Evolutionary conservation across 2,797 vertebrate species (phyloP), one percentile per base, ranked within the genome.

Genomic region (Danio albolineatus): DNA sequence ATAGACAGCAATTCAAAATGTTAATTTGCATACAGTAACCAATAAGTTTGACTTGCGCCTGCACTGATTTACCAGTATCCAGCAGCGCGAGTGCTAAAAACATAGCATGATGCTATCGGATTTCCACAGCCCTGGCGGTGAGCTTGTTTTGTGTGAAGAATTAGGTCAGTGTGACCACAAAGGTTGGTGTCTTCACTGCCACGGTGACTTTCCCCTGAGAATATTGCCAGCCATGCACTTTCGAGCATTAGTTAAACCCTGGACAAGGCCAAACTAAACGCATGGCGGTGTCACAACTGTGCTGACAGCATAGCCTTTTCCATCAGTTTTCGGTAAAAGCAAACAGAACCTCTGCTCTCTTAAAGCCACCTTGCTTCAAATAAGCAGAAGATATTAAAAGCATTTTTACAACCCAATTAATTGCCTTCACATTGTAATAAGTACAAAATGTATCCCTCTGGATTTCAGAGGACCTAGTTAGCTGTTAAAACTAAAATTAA

Each of bases 171-270:
- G 12, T 76, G 78, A 81, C 84, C 83, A 80, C 10, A 49, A 73
- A 65, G 60, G 75, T 76, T 43, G 53, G 77, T 51, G 60, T 67
- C 60, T 65, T 71, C 59, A 39, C 16, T 70, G 71, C 62, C 57
- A 80, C 48, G 61, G 80, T 83, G 79, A 82, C 77, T 70, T 80
- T 85, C 60, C 67, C 62, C 53, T 39, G 51, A 80, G 56, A 79
- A 73, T 80, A 78, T 43, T 54, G 82, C 84, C 49, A 81, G 80
- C 66, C 72, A 41, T 79, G 85, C 74, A 77, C 77, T 82, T 76
- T 76, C 71, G 49, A 72, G 82, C 75, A 85, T 87, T 83, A 82
- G 77, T 62, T 73, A 82, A 66, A 54, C 78, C 17, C 48, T 13
- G 48, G 70, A 65, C 79, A 66, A 86, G 73, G 69, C 57, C 73